Base-by-base conservation (phyloP, 2,888 invertebrate species). In the Heteromurus nitidus region DNA sequence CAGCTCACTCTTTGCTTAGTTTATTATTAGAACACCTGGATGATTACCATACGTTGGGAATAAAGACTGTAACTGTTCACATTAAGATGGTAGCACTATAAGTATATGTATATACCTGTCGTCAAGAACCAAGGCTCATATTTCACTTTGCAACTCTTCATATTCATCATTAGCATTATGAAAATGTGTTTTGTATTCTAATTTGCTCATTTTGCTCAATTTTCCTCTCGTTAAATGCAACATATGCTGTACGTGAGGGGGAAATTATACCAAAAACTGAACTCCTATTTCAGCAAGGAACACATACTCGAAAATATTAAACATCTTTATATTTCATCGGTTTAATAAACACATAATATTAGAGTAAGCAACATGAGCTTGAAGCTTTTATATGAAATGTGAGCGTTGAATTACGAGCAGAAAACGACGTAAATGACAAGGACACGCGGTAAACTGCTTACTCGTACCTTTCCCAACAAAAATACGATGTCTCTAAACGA, bases 391-490 rank as follows among this genome's bases (percentile, higher is more conserved):
- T 20, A 60, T 28, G 24, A 9, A 30, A 47, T 5, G 13, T 5
- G 7, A 36, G 18, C 18, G n/a, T 58, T 60, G 62, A 77, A 62
- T 69, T 77, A 77, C 53, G 69, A 69, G 62, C 69, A 22, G 67
- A 50, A 69, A 68, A 62, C 69, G 26, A 69, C 36, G 62, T 77
- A 69, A 77, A 77, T 31, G 77, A 77, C 77, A 77, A 36, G 50
- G 36, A 69, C 77, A 77, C 36, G 44, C 62, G 44, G 77, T 47
- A n/a, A n/a, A n/a, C n/a, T 36, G 11, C 47, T 47, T 47, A n/a
- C 47, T 5, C n/a, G 47, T 36, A 13, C 36, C 36, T 36, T 36
- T 9, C 36, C 36, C 36, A 36, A 36, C 36, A 36, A 36, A 36
- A 36, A 36, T n/a, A n/a, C n/a, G n/a, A n/a, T n/a, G n/a, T n/a